Evolutionary conservation across 2,797 vertebrate species (phyloP), one percentile per base, ranked within the genome.

Genomic region (Nannoperca australis): DNA sequence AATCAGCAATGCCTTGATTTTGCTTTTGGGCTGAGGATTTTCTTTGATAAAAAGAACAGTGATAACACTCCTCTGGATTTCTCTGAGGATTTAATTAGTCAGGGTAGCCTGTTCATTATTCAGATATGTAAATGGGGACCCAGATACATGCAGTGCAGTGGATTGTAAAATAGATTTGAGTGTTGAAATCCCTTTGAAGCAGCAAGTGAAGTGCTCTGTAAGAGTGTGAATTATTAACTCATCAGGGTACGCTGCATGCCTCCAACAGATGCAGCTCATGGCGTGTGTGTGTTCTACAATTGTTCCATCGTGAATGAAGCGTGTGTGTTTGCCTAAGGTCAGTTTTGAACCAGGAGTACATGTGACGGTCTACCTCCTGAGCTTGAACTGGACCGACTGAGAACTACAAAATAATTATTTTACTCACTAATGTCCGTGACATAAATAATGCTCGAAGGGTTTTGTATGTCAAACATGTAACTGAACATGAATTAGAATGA

Each of bases 221-320:
- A 36, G 47, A 61, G 68, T 75, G 80, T 88, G 70, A 90, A 91
- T 91, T 88, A 89, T 90, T 88, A 91, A 89, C 85, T 79, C 58
- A 17, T 77, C 64, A 32, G 30, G 68, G 45, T 81, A 47, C 10
- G 4, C 70, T 18, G 66, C 66, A 61, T 71, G 51, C 71, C 55
- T 81, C 45, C 38, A 20, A 22, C 49, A 30, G 65, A 65, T 81
- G 58, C 73, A 50, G 47, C 34, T 44, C 7, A 27, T 15, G 17
- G 18, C 32, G 42, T 56, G 49, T 77, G 62, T 53, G 40, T 22
- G 22, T 49, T 17, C 20, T 27, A 14, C 67, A 59, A 15, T 79
- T 68, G 79, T 68, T 74, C 34, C n/a, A 27, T 64, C 27, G 56
- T 83, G 63, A 88, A 81, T 82, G 78, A 76, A 80, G 62, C 71